Percentiles rank a stretch among this genome's conserved stretches.
Evolutionary conservation across 2,888 invertebrate genomes (phyloP).

Genomic region (Agrochola macilenta): DNA sequence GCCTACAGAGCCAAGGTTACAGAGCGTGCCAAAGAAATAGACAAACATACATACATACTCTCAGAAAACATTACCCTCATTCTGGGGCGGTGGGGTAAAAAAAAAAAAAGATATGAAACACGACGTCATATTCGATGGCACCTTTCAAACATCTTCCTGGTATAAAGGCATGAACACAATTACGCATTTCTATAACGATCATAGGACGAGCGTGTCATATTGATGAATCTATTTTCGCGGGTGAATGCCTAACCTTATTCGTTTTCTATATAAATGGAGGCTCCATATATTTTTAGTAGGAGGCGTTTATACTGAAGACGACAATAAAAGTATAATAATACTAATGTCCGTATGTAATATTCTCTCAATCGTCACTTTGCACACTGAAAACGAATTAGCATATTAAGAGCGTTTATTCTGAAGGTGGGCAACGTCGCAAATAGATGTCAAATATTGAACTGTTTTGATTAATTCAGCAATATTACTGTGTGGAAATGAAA

Average conservation of each 20-base stretch:
- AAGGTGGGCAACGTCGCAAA: too few relatives aligned
- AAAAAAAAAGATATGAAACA: background rate
- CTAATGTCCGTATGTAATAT: background rate
- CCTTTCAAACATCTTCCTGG: constrained; percentile 8
- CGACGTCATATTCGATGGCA: constrained; percentile 1
- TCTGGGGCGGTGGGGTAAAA: background rate
- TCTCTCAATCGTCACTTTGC: background rate
- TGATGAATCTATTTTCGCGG: constrained; percentile 60
- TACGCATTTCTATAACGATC: constrained; percentile 43
- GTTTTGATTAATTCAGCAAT: too few relatives aligned
- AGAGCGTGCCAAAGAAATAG: too few relatives aligned
- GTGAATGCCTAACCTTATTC: constrained; percentile 54
- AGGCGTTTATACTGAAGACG: constrained; percentile 6
- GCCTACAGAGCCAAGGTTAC: too few relatives aligned
- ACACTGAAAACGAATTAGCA: background rate
- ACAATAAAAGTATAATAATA: background rate
- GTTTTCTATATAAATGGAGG: constrained; percentile 50
- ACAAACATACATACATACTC: too few relatives aligned
- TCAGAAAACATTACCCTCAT: background rate
- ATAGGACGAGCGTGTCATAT: constrained; percentile 53
- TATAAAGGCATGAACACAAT: constrained; percentile 48
- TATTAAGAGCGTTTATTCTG: too few relatives aligned
- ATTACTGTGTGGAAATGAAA: too few relatives aligned
- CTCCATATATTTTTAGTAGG: constrained; percentile 12
- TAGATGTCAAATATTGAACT: too few relatives aligned